A percentile compares a stretch with the other conserved stretches of the same genome.
Evolutionary conservation across 2,113 vertebrate genomes (phyloP).

Genomic region (Phasianus colchicus): DNA sequence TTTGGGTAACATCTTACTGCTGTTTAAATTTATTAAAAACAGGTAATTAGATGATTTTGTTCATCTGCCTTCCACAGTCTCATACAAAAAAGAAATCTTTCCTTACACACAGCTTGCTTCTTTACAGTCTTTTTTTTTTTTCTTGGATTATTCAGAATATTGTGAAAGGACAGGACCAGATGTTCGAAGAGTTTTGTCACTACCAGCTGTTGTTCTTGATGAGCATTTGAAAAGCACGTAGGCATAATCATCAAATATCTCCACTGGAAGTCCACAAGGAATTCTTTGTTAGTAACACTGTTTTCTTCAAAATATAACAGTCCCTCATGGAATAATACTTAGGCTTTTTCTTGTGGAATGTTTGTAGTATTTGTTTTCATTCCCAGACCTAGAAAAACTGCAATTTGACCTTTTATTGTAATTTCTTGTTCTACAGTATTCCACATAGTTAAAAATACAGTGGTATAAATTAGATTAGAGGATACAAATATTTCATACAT

Average conservation of each 20-base stretch:
- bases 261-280: conserved; percentile 33
- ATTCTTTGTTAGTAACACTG: conserved; percentile 40
- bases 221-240: conserved; percentile 41
- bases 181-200: conserved; percentile 49
- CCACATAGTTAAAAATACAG: conserved; percentile 28
- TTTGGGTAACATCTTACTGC: background rate
- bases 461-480: conserved; percentile 2
- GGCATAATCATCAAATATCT: conserved; percentile 48
- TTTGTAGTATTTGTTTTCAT: conserved; percentile 48
- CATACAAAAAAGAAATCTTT: background rate
- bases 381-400: conserved; percentile 17
- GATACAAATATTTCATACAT: background rate
- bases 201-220: conserved; percentile 40
- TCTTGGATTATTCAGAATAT: conserved; percentile 2
- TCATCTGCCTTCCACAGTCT: background rate
- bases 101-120: background rate
- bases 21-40: background rate
- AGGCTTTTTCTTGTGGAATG: conserved; percentile 43
- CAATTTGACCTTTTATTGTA: conserved; percentile 37
- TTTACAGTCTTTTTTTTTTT: background rate
- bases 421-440: conserved; percentile 22
- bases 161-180: conserved; percentile 47
- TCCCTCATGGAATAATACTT: conserved; percentile 27
- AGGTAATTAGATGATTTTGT: background rate
- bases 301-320: conserved; percentile 36